Evolutionary conservation across 2,113 vertebrate genomes (phyloP).

Genomic region (Eublepharis macularius): DNA sequence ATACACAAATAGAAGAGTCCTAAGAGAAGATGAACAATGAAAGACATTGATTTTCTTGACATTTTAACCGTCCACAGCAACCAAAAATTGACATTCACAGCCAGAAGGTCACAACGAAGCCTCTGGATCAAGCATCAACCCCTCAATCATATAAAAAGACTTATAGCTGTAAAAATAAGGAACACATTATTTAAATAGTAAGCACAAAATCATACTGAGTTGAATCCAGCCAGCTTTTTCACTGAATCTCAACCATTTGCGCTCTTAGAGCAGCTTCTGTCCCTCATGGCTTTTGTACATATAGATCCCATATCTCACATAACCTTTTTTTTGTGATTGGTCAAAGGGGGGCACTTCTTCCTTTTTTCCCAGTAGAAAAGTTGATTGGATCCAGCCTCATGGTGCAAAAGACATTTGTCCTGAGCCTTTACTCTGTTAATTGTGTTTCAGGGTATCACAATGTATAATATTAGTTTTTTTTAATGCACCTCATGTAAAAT

Average conservation of each 20-base stretch:
- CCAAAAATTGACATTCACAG: slow-evolving; percentile 6
- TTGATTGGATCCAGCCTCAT: neutral
- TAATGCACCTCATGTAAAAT: neutral
- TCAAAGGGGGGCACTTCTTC: too few species aligned
- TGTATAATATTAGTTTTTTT: neutral
- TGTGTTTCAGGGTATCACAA: too few species aligned
- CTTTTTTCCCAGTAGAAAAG: too few species aligned
- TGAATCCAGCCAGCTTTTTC: too few species aligned
- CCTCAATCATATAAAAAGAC: neutral
- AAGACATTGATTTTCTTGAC: slow-evolving; percentile 21
- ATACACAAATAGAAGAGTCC: neutral
- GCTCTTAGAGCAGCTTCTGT: too few species aligned
- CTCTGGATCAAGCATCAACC: neutral
- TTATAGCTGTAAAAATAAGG: neutral
- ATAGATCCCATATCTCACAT: too few species aligned
- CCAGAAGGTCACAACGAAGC: neutral
- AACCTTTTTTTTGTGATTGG: too few species aligned
- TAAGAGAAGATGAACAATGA: neutral
- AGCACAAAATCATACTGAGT: neutral
- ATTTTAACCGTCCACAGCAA: slow-evolving; percentile 3
- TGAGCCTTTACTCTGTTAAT: neutral
- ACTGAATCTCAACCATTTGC: too few species aligned
- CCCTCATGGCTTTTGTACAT: too few species aligned
- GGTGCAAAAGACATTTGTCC: neutral
- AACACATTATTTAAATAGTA: neutral